Conservation (phyloP, 2,113 vertebrate species). For the Xiphophorus hellerii region DNA sequence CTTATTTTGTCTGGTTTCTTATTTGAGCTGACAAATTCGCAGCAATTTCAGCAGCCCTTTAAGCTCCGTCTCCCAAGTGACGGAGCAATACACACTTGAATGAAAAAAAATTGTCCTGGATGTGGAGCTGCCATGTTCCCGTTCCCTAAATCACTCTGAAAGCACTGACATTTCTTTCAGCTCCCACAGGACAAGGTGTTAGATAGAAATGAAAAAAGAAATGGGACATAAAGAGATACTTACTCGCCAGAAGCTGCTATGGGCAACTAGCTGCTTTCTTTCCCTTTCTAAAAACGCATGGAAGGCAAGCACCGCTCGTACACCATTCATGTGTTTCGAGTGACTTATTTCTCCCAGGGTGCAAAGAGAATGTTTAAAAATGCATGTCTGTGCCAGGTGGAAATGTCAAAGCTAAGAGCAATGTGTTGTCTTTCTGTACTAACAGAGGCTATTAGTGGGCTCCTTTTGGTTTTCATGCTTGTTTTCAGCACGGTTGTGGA, state of each 20-base stretch:
- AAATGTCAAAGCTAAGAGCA: constrained; percentile 72
- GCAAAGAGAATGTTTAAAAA: constrained; percentile 62
- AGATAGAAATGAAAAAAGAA: constrained; percentile 51
- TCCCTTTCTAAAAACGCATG: not conserved
- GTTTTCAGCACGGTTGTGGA: constrained; percentile 27
- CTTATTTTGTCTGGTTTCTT: not conserved
- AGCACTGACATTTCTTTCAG: constrained; percentile 47
- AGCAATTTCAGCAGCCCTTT: constrained; percentile 40
- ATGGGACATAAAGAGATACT: constrained; percentile 33
- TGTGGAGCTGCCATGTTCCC: constrained; percentile 54
- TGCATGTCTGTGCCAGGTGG: constrained; percentile 69
- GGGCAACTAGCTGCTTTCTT: constrained; percentile 16
- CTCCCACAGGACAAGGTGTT: constrained; percentile 57
- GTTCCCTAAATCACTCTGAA: constrained; percentile 54
- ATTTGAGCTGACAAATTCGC: constrained; percentile 37
- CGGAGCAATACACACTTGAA: constrained; percentile 14
- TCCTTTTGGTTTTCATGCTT: constrained; percentile 16
- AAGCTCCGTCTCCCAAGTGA: constrained; percentile 41
- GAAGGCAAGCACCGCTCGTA: not conserved
- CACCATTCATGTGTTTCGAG: constrained; percentile 21
- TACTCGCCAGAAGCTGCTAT: constrained; percentile 22
- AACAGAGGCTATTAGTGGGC: constrained; percentile 46
- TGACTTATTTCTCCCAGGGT: constrained; percentile 29
- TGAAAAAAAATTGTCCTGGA: constrained; percentile 51
- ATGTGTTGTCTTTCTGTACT: constrained; percentile 46